Conservation (phyloP, 2,113 vertebrate genomes). For the Poecile atricapillus region DNA sequence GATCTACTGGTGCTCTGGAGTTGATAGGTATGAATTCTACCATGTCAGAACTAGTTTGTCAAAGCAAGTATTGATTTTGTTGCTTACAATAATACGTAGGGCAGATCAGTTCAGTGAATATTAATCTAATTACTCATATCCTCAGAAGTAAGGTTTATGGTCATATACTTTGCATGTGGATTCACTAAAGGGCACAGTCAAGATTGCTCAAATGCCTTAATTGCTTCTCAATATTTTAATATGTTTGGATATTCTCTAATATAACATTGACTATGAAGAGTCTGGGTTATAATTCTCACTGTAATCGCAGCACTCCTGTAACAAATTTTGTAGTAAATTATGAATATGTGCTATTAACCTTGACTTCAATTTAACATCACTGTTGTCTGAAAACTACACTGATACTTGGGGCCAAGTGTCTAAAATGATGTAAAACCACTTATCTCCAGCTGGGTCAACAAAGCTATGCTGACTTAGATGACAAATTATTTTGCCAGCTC, state of each 20-base stretch:
- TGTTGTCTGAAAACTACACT: not conserved
- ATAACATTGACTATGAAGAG: not conserved
- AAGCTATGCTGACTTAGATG: not conserved
- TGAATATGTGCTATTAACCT: not conserved
- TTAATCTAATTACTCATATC: not conserved
- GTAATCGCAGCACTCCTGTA: not conserved
- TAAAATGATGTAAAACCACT: not conserved
- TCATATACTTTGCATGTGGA: not conserved
- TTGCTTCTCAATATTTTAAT: not conserved
- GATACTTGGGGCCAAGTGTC: not conserved
- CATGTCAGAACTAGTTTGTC: not conserved
- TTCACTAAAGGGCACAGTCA: not conserved
- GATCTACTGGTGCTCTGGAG: not conserved
- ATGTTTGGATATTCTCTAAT: not conserved
- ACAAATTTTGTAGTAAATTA: constrained; percentile 9
- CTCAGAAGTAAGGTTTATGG: not conserved
- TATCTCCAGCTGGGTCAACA: not conserved
- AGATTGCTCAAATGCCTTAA: not conserved
- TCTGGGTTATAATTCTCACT: not conserved
- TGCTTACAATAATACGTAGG: not conserved
- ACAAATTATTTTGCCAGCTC: not conserved
- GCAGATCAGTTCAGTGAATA: not conserved
- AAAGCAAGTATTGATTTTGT: not conserved
- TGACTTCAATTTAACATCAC: not conserved
- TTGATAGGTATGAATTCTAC: not conserved